Evolutionary conservation across 2,113 vertebrate species (phyloP), one percentile per base, ranked within the genome.

Genomic region (Blennius ocellaris): DNA sequence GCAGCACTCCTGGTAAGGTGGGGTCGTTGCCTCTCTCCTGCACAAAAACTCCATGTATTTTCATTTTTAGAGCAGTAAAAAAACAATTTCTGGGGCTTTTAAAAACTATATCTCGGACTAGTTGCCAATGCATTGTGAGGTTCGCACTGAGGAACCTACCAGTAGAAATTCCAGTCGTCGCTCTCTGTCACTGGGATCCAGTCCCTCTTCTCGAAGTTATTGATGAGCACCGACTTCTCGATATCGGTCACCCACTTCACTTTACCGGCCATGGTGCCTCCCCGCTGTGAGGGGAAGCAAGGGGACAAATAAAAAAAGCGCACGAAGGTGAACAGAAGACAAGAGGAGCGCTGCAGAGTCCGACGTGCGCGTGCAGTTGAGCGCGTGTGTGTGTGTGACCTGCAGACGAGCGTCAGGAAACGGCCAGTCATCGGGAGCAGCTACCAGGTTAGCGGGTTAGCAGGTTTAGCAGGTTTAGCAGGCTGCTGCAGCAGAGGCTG

Each of bases 111-210:
- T 30, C 21, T 30, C 4, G 21, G 21, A 4, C 21, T n/a, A n/a
- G 21, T 30, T 30, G n/a, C n/a, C n/a, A n/a, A n/a, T 30, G 21
- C 21, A 30, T 30, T 2, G 21, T 30, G 21, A 30, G 21, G 21
- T 30, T n/a, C n/a, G 21, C 21, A 30, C 21, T 30, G 10, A 43
- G 1, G 3, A 53, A 73, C 95, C 89, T 78, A 96, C 98, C 98
- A 99, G 91, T 99, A 99, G 82, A 99, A 98, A 80, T 99, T 99
- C 98, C 98, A 99, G 69, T 99, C 97, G 52, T 98, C 97, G 43
- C 85, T 97, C 59, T 98, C 96, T 1, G 96, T 86, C 61, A 98
- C 97, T 68, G 94, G 97, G 58, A 95, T 62, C 98, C 98, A 99
- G 55, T 97, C 97, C 86, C 98, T 95, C 89, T 99, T 99, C 85